phyloP scores from a whole-genome alignment of 2,888 invertebrate species.

The Campaea margaritaria region DNA sequence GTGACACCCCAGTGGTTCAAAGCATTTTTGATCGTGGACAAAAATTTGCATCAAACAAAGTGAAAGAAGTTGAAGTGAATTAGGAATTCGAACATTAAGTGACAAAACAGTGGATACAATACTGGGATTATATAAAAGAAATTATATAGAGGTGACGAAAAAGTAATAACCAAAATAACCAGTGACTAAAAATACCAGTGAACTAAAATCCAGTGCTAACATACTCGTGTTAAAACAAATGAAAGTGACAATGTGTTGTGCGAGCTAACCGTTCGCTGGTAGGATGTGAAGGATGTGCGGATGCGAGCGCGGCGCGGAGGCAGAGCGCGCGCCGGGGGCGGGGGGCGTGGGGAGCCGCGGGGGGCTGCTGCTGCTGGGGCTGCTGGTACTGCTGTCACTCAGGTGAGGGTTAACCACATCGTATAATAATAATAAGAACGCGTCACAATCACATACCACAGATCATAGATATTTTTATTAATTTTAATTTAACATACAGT shows the following conservation, averaged over 20 bases:
- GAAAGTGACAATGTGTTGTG: slow-evolving; percentile 2
- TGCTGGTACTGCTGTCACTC: slow-evolving; percentile 61
- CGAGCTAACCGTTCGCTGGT: slow-evolving; percentile 23
- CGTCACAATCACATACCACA: too few relatives aligned
- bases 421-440: too few relatives aligned
- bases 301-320: slow-evolving; percentile 72
- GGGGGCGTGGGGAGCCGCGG: neutral
- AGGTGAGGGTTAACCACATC: too few relatives aligned
- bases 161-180: too few relatives aligned
- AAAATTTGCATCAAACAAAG: neutral
- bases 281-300: slow-evolving; percentile 80
- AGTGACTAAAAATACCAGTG: neutral
- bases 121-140: too few relatives aligned
- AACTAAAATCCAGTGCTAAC: neutral
- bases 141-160: too few relatives aligned
- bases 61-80: neutral
- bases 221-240: neutral
- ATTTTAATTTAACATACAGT: too few relatives aligned
- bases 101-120: too few relatives aligned
- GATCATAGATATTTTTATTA: neutral
- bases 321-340: slow-evolving; percentile 36
- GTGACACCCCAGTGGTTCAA: slow-evolving; percentile 3
- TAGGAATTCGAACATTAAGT: too few relatives aligned
- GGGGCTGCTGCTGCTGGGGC: slow-evolving; percentile 41
- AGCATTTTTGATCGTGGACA: neutral